Evolutionary conservation across 1,140 invertebrate genomes (phyloP).

Genomic region (Dendrolimus punctatus): DNA sequence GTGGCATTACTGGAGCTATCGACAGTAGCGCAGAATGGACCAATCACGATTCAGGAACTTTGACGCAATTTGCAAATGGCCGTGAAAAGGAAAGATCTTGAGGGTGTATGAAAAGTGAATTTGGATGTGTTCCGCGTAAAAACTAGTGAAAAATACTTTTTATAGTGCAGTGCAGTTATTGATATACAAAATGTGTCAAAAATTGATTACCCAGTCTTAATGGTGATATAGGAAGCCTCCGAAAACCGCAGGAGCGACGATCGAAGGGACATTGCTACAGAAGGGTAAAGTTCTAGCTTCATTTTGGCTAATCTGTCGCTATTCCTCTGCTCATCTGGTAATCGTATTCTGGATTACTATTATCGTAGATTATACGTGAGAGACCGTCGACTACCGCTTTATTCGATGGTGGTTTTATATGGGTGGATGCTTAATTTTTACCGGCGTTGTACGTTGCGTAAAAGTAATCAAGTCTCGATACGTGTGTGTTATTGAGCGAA

Average conservation of each 20-base stretch:
- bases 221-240: conserved; percentile 63
- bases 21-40: conserved; percentile 52
- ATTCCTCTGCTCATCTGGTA: conserved; percentile 17
- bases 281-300: conserved; percentile 64
- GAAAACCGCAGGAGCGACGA: conserved; percentile 59
- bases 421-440: conserved; percentile 20
- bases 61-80: conserved; percentile 73
- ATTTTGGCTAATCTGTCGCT: conserved; percentile 18
- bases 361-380: conserved; percentile 2
- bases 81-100: conserved; percentile 67
- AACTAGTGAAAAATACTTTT: conserved; percentile 57
- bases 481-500: conserved; percentile 16
- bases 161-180: conserved; percentile 60
- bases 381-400: neutral
- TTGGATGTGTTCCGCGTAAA: conserved; percentile 61
- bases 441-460: conserved; percentile 24
- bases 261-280: conserved; percentile 62
- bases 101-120: conserved; percentile 68
- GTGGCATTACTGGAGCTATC: conserved; percentile 36
- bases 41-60: conserved; percentile 62
- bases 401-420: conserved; percentile 7
- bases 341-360: neutral
- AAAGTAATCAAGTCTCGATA: conserved; percentile 22
- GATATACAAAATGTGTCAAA: conserved; percentile 69
- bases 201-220: conserved; percentile 70